phyloP scores from a whole-genome alignment of 2,797 vertebrate genomes.

The Diglossa cyanea region DNA sequence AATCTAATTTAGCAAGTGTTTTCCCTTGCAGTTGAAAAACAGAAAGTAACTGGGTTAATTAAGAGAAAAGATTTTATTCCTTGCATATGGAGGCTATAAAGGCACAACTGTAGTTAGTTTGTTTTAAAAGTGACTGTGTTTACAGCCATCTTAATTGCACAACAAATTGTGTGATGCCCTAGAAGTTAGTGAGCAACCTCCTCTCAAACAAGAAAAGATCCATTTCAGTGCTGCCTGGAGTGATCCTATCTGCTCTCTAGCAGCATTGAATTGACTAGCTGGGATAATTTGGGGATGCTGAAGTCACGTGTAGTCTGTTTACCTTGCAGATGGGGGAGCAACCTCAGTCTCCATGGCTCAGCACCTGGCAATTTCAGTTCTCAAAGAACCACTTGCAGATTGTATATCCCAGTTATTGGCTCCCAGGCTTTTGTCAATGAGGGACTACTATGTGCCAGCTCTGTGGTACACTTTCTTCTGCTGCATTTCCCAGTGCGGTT shows the following conservation, averaged over 20 bases:
- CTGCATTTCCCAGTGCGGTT: neutral
- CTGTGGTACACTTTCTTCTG: neutral
- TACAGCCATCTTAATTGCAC: neutral
- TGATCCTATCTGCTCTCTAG: neutral
- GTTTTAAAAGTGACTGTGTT: neutral
- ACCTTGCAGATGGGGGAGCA: neutral
- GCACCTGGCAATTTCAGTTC: neutral
- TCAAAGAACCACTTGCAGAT: neutral
- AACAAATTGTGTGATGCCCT: neutral
- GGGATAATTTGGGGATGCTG: neutral
- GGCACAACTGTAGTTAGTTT: neutral
- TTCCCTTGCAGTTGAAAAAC: neutral
- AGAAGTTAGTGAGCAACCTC: neutral
- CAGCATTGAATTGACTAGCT: neutral
- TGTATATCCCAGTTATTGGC: neutral
- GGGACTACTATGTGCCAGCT: neutral
- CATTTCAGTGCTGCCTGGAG: neutral
- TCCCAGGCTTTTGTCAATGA: neutral
- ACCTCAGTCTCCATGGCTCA: neutral
- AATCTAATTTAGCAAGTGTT: neutral
- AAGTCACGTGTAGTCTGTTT: neutral
- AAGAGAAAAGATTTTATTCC: neutral
- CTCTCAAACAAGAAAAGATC: neutral
- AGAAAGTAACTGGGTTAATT: neutral
- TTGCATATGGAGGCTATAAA: neutral